Conservation (phyloP, 2,888 invertebrate species). For the Tupiocoris notatus region DNA sequence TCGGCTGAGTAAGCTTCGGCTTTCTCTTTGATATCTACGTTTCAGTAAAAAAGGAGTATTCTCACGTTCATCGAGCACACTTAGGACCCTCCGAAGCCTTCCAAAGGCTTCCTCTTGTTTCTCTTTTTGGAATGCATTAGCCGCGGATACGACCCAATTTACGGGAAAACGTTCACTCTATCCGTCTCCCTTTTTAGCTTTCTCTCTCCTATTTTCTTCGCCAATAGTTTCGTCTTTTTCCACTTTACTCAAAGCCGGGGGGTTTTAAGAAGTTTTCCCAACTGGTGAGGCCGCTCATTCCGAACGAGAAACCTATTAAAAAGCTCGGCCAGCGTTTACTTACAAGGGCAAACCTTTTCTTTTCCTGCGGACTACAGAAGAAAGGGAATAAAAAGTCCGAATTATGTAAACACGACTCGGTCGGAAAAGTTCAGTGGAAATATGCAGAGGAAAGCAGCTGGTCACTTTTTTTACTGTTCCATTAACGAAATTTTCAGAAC, state of each 20-base stretch:
- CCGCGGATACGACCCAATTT: background rate
- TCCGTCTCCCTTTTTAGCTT: background rate
- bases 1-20: no score
- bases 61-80: background rate
- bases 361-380: no score
- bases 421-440: no score
- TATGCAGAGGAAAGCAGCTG: no score
- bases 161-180: slow-evolving; percentile 12
- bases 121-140: background rate
- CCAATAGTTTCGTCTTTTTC: background rate
- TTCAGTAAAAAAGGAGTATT: no score
- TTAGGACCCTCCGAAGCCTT: no score
- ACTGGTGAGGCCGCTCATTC: background rate
- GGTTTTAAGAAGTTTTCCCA: background rate
- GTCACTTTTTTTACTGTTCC: no score
- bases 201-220: background rate
- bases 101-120: background rate
- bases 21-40: no score
- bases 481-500: background rate
- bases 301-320: background rate
- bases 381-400: background rate
- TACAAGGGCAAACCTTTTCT: no score
- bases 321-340: background rate
- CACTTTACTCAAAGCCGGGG: no score
- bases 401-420: background rate